These are phyloP conservation scores for Altica lythri DNA, from an alignment of 2,888 invertebrate genomes.

Conservation along the genomic window DNA sequence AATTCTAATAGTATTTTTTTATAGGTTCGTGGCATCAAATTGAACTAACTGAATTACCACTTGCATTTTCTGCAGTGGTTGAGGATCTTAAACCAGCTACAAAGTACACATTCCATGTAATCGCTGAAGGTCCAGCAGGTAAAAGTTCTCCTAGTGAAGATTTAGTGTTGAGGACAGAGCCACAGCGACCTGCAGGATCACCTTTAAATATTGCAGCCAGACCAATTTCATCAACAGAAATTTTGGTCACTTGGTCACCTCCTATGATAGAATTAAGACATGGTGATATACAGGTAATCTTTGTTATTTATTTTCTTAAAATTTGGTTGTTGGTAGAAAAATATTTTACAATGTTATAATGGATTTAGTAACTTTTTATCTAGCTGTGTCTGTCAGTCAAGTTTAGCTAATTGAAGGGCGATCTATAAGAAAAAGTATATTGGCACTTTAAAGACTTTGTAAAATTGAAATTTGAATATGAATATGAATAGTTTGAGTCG, in stretches of 20 bases:
- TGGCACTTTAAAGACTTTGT: too few relatives aligned
- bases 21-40: conserved; percentile 68
- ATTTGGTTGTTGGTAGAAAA: too few relatives aligned
- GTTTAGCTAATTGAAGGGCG: too few relatives aligned
- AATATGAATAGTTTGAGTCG: too few relatives aligned
- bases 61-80: conserved; percentile 66
- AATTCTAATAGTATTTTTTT: neutral
- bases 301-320: too few relatives aligned
- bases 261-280: conserved; percentile 72
- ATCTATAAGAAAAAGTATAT: too few relatives aligned
- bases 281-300: conserved; percentile 64
- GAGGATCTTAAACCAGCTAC: conserved; percentile 74
- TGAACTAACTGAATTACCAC: conserved; percentile 67
- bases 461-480: too few relatives aligned
- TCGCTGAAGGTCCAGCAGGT: conserved; percentile 77
- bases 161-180: conserved; percentile 68
- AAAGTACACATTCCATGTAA: conserved; percentile 70
- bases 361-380: too few relatives aligned
- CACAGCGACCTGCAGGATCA: conserved; percentile 72
- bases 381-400: too few relatives aligned
- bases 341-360: too few relatives aligned
- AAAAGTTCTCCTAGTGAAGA: conserved; percentile 70
- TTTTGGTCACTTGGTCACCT: conserved; percentile 75
- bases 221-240: conserved; percentile 73
- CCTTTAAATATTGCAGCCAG: conserved; percentile 70